A percentile compares a stretch with the other conserved stretches of the same genome.
These are phyloP conservation scores for Ascaphus truei DNA, from an alignment of 2,113 vertebrate genomes.

Conservation along the genomic window DNA sequence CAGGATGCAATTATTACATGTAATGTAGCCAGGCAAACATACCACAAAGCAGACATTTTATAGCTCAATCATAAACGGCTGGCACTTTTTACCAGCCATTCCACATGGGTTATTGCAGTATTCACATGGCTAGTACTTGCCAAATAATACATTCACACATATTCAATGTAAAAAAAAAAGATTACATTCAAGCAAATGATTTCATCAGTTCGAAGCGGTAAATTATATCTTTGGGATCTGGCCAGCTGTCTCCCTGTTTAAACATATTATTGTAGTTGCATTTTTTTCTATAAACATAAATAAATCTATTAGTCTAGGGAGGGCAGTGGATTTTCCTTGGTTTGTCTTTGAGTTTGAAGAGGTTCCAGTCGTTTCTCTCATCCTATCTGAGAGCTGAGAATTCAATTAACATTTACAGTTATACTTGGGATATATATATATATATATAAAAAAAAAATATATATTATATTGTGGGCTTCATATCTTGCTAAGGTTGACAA, in stretches of 20 bases:
- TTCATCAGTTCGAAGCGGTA: constrained; percentile 25
- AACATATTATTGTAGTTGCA: not conserved
- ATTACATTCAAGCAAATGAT: constrained; percentile 31
- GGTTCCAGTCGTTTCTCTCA: no score
- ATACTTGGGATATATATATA: no score
- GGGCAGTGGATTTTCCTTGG: no score
- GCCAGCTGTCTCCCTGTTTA: constrained; percentile 12
- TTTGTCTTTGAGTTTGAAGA: no score
- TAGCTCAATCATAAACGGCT: constrained; percentile 48
- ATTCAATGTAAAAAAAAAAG: constrained; percentile 30
- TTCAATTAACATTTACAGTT: no score
- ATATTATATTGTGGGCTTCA: no score
- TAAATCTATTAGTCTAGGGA: no score
- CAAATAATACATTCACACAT: constrained; percentile 37
- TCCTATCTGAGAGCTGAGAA: no score
- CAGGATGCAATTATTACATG: constrained; percentile 54
- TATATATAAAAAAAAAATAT: no score
- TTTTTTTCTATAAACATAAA: not conserved
- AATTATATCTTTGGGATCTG: not conserved
- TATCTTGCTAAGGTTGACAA: no score
- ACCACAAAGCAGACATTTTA: constrained; percentile 53
- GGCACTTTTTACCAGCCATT: constrained; percentile 48
- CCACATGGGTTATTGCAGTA: constrained; percentile 31
- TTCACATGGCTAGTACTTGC: constrained; percentile 26
- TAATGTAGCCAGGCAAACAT: constrained; percentile 39